Conservation (phyloP, 2,113 vertebrate genomes). For the Serinus canaria region DNA sequence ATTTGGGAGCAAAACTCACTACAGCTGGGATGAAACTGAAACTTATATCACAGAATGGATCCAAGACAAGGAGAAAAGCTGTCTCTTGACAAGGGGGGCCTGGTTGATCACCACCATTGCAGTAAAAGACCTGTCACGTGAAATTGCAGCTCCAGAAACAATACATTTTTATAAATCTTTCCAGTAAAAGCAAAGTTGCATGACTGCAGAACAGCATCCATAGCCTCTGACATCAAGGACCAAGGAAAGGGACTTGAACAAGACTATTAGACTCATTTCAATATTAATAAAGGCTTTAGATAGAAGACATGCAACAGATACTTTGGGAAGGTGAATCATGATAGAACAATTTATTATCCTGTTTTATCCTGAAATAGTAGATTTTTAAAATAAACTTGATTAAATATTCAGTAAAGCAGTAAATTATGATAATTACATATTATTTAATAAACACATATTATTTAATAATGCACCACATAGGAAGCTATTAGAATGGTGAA, state of each 20-base stretch:
- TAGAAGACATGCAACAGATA: neutral
- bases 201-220: neutral
- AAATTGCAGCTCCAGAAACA: neutral
- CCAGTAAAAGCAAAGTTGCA: neutral
- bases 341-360: neutral
- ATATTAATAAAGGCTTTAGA: neutral
- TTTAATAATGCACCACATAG: neutral
- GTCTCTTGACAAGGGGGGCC: accelerated
- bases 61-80: neutral
- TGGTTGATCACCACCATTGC: accelerated
- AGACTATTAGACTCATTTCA: neutral
- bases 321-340: neutral
- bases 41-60: neutral
- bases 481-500: neutral
- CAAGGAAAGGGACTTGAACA: neutral
- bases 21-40: neutral
- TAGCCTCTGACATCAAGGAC: neutral
- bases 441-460: neutral
- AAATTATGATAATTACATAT: neutral
- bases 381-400: neutral
- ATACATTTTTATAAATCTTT: neutral
- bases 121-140: accelerated
- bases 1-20: neutral
- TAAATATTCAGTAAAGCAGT: neutral
- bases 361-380: neutral